phyloP scores from a whole-genome alignment of 2,113 vertebrate genomes.

The Bothrops jararaca region DNA sequence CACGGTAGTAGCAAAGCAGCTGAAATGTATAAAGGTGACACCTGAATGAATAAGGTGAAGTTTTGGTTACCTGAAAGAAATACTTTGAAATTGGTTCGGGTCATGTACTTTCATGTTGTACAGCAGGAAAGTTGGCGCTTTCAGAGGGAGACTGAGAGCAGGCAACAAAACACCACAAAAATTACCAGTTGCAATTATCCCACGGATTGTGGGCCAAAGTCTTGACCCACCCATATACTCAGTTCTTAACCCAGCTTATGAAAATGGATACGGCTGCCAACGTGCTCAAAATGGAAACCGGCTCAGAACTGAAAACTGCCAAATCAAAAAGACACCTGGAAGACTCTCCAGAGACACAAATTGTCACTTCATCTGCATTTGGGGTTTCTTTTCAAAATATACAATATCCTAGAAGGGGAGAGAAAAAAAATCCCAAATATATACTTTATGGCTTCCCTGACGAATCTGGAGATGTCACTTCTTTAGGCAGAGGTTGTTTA shows the following conservation, averaged over 20 bases:
- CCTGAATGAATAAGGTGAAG: neutral
- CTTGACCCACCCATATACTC: neutral
- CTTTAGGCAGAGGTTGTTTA: constrained; percentile 14
- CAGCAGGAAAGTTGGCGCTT: neutral
- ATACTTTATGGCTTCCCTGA: neutral
- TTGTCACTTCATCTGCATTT: neutral
- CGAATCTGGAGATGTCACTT: too few species aligned
- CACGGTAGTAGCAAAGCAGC: too few species aligned
- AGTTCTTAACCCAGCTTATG: fast-evolving
- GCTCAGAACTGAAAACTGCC: neutral
- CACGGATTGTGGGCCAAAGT: neutral
- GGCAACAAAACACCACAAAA: neutral
- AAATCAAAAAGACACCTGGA: fast-evolving
- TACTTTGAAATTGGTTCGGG: neutral
- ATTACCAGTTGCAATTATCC: neutral
- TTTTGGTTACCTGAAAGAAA: neutral
- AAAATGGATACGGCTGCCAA: neutral
- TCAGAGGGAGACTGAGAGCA: neutral
- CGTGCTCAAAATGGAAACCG: neutral
- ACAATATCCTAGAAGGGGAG: constrained; percentile 8
- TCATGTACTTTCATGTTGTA: neutral
- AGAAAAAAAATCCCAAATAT: neutral
- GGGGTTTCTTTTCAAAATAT: neutral
- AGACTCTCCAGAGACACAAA: neutral
- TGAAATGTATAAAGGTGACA: neutral